Evolutionary conservation across 2,888 invertebrate genomes (phyloP), one percentile per base, ranked within the genome.

Genomic region (Caenorhabditis imperialis): DNA sequence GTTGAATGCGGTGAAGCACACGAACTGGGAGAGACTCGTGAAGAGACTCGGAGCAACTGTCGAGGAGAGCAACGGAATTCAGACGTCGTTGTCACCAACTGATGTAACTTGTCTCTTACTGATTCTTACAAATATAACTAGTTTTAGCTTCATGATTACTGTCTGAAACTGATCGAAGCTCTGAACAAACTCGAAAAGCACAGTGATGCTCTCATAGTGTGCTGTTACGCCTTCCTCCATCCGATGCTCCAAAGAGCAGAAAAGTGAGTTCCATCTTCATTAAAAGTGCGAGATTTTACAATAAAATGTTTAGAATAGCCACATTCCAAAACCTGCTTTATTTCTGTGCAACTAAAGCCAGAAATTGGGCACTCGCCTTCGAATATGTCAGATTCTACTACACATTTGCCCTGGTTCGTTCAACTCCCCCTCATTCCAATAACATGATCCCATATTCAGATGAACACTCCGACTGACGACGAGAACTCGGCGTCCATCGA

Each of bases 161-260:
- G 79, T n/a, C 51, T 87, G 37, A 82, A 81, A 61, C 53, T 87
- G 48, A 77, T 84, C 16, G 86, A 86, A 54, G 65, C 69, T 48
- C 65, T 87, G 14, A 42, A 75, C 16, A 35, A 53, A 3, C 50
- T 70, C 44, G 73, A 65, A 23, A 72, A 73, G 27, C 73, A 78
- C 60, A 53, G 58, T 12, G 87, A 87, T 23, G 79, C 81, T 51
- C 72, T 85, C 7, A 74, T 82, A 35, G 83, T 86, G 23, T 84
- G 86, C 51, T 84, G 84, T 51, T 87, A 84, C 54, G 83, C 87
- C 3, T 84, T 79, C 58, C 70, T 87, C 12, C 84, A 86, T 38
- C 83, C 84, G 38, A 77, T 74, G 45, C 69, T 87, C 12, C 58
- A 55, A 44, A 80, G 70, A 50, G 47, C 54, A n/a, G 72, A 76